phyloP scores from a whole-genome alignment of 2,113 vertebrate species.

The Spilogale gracilis region DNA sequence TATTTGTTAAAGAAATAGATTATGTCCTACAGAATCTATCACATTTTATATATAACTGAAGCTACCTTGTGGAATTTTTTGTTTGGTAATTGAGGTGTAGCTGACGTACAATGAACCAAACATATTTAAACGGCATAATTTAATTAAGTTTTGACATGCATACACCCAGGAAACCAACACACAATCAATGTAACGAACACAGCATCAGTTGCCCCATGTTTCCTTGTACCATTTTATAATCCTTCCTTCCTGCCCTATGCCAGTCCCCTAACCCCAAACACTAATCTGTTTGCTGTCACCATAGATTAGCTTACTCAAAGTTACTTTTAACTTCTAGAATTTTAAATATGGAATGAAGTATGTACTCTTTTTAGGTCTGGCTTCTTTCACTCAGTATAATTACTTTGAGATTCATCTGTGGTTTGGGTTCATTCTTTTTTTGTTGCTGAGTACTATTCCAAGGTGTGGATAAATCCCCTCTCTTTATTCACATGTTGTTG shows the following conservation, averaged over 20 bases:
- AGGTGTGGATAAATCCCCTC: not conserved
- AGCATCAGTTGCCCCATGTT: not conserved
- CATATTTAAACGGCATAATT: not conserved
- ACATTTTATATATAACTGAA: not conserved
- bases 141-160: not conserved
- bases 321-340: not conserved
- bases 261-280: not conserved
- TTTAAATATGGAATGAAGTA: not conserved
- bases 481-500: not conserved
- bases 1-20: conserved; percentile 41
- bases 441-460: not conserved
- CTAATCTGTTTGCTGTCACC: not conserved
- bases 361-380: not conserved
- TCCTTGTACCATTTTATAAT: not conserved
- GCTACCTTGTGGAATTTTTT: not conserved
- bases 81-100: not conserved
- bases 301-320: not conserved
- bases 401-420: not conserved
- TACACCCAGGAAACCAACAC: not conserved
- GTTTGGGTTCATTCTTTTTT: not conserved
- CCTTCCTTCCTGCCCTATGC: not conserved
- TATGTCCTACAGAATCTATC: conserved; percentile 19
- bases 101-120: not conserved
- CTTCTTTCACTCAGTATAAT: not conserved
- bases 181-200: not conserved